phyloP scores from a whole-genome alignment of 2,113 vertebrate genomes.

The Gymnobelideus leadbeateri region DNA sequence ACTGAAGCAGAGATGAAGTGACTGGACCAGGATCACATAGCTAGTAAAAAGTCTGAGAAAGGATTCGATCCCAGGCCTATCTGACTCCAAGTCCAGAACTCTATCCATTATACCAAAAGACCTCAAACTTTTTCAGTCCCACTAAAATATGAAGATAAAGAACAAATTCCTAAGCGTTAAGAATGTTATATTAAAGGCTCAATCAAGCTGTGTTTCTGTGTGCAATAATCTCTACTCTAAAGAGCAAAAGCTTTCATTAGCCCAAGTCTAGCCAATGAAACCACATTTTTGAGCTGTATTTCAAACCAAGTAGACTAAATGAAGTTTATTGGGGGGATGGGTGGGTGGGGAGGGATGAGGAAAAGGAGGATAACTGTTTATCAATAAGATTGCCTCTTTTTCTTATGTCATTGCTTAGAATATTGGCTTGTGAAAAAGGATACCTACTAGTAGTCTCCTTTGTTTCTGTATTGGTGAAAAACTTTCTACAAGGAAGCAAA shows the following conservation, averaged over 20 bases:
- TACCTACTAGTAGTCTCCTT: background rate
- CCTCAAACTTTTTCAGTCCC: background rate
- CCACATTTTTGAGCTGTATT: background rate
- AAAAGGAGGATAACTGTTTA: background rate
- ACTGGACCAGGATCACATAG: background rate
- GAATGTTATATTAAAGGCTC: background rate
- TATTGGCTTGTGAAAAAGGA: background rate
- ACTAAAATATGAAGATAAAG: background rate
- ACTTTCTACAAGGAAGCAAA: background rate
- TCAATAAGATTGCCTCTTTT: background rate
- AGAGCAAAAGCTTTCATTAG: background rate
- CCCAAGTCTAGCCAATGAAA: background rate
- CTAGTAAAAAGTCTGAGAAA: background rate
- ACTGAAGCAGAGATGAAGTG: background rate
- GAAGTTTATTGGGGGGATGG: too few species aligned
- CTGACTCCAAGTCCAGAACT: background rate
- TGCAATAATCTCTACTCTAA: constrained; percentile 9
- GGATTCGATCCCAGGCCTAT: background rate
- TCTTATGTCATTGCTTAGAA: background rate
- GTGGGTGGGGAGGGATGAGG: background rate
- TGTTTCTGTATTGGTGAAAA: constrained; percentile 32
- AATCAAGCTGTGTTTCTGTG: background rate
- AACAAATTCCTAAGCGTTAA: background rate
- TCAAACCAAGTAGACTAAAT: background rate
- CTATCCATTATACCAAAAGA: background rate